A percentile compares a stretch with the other conserved stretches of the same genome.
Conservation (phyloP, 2,797 vertebrate species). For the Florisuga fusca region DNA sequence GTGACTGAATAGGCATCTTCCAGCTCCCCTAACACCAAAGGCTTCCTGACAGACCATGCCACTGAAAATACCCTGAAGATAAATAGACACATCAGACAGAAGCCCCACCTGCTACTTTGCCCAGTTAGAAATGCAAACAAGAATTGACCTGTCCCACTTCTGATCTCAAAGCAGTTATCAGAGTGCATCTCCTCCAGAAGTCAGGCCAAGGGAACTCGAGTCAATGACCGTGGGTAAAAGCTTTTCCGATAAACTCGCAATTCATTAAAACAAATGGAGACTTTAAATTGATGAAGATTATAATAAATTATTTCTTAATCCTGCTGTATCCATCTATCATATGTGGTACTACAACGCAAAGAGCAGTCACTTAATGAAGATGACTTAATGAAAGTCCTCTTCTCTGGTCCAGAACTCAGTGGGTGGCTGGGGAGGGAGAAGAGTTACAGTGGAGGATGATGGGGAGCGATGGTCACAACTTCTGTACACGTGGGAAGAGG, state of each 20-base stretch:
- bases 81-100: conserved; percentile 50
- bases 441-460: neutral
- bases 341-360: neutral
- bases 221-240: conserved; percentile 78
- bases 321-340: conserved; percentile 69
- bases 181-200: conserved; percentile 61
- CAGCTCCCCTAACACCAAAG: neutral
- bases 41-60: neutral
- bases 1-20: neutral
- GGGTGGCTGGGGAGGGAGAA: neutral
- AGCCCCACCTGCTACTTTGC: conserved; percentile 56
- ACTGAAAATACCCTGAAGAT: conserved; percentile 26
- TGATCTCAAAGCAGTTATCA: conserved; percentile 73
- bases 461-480: accelerated
- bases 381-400: conserved; percentile 35
- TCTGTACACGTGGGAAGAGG: neutral
- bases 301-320: conserved; percentile 75
- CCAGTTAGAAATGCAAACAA: conserved; percentile 64
- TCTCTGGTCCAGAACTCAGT: neutral
- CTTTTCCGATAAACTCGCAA: conserved; percentile 82
- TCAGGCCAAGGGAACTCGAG: conserved; percentile 70
- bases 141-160: conserved; percentile 63
- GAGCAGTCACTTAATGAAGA: conserved; percentile 51
- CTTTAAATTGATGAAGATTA: conserved; percentile 76
- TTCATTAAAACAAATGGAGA: conserved; percentile 79